Evolutionary conservation across 2,888 invertebrate genomes (phyloP).

Genomic region (Hirtodrosophila duncani): DNA sequence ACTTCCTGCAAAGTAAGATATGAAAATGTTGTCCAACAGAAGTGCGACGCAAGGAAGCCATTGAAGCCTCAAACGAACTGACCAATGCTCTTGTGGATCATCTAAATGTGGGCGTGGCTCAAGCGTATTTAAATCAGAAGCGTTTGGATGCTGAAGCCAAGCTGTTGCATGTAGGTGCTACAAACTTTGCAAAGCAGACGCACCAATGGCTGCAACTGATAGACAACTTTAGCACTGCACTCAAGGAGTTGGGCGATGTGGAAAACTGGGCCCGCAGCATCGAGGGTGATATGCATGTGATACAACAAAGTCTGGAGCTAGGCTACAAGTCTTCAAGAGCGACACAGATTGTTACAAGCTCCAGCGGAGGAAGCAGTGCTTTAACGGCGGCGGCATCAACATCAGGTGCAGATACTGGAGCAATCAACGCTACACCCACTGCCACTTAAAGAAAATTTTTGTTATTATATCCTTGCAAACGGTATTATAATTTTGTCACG

Average conservation of each 20-base stretch:
- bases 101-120: slow-evolving; percentile 97
- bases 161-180: slow-evolving; percentile 94
- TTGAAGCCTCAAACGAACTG: slow-evolving; percentile 93
- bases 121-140: slow-evolving; percentile 98
- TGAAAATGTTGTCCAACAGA: slow-evolving; percentile 81
- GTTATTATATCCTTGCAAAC: too few species aligned
- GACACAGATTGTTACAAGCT: slow-evolving; percentile 40
- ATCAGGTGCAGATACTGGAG: slow-evolving; percentile 2
- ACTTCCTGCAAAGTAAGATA: not conserved
- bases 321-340: slow-evolving; percentile 89
- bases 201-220: slow-evolving; percentile 97
- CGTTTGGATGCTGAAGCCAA: slow-evolving; percentile 98
- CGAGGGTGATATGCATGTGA: slow-evolving; percentile 95
- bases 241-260: slow-evolving; percentile 98
- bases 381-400: slow-evolving; percentile 17
- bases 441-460: not conserved
- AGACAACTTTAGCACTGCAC: slow-evolving; percentile 90
- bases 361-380: not conserved
- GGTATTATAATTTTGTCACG: too few species aligned
- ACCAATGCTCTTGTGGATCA: slow-evolving; percentile 97
- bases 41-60: slow-evolving; percentile 94
- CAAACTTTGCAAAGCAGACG: slow-evolving; percentile 97
- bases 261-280: slow-evolving; percentile 99
- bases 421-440: not conserved
- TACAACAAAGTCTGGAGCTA: slow-evolving; percentile 94